Evolutionary conservation across 1,140 invertebrate species (phyloP).

Genomic region (Anoplolepis gracilipes): DNA sequence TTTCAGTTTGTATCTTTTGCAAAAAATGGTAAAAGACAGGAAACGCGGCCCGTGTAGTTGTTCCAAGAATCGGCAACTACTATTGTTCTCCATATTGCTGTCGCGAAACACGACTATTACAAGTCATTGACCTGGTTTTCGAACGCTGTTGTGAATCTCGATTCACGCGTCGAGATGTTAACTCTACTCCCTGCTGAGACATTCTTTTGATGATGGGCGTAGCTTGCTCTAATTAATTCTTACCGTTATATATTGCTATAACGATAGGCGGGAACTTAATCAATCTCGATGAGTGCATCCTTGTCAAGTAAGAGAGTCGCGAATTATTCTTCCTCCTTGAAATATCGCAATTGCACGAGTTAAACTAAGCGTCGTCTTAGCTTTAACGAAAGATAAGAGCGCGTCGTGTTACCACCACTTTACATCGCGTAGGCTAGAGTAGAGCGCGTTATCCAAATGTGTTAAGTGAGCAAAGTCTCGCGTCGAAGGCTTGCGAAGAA

Average conservation of each 20-base stretch:
- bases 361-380: not conserved
- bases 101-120: constrained; percentile 54
- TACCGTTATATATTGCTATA: not conserved
- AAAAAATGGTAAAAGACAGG: constrained; percentile 16
- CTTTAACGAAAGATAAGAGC: constrained; percentile 39
- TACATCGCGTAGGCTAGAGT: constrained; percentile 19
- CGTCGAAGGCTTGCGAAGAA: not conserved
- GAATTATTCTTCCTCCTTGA: not conserved
- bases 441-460: constrained; percentile 41
- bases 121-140: constrained; percentile 58
- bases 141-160: constrained; percentile 17
- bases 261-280: constrained; percentile 21
- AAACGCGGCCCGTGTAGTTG: not conserved
- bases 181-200: not conserved
- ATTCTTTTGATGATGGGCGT: not conserved
- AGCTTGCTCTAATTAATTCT: constrained; percentile 31
- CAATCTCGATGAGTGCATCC: not conserved
- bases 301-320: not conserved
- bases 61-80: constrained; percentile 42
- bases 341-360: constrained; percentile 26
- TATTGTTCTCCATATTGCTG: constrained; percentile 52
- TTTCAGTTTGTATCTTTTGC: not conserved
- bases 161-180: constrained; percentile 52
- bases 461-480: constrained; percentile 36
- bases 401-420: constrained; percentile 14